Base-by-base conservation (phyloP, 2,797 vertebrate species). In the Syngnathus acus region DNA sequence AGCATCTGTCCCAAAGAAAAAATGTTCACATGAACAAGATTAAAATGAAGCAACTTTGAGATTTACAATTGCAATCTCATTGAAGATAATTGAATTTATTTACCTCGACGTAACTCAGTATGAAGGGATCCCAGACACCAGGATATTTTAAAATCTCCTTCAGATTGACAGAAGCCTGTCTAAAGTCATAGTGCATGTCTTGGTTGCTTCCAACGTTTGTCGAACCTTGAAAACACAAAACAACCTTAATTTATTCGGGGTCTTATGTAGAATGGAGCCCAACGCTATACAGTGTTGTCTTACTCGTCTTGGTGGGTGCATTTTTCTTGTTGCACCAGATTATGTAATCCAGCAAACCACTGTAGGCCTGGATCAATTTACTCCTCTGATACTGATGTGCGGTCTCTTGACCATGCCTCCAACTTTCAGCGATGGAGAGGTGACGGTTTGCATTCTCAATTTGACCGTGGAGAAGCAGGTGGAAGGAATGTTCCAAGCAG, bases 61-160 rank as follows among this genome's bases (percentile, higher is more conserved):
- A 67, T 37, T 17, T 9, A 38, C 26, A 57, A 14, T 37, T 16
- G 8, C 32, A 16, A 26, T 32, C 0, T 26, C 4, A 47, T 6
- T 39, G 19, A 11, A 43, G 17, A 40, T 23, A 48, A 48, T 50
- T 50, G 13, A 47, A 37, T 16, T 55, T n/a, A 57, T 89, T 92
- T 86, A 95, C 95, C 76, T 95, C 91, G 65, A 95, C 83, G 0
- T 94, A 98, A 83, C 91, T 85, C 21, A 92, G 86, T 68, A 98
- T 90, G 67, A 99, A 98, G 14, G 89, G 81, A 71, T 98, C 96
- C 97, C 96, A 99, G 59, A 98, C 77, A 7, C 97, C 97, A 42
- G 97, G 95, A 64, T 74, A 71, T 76, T 85, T 87, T 68, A 97
- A 77, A 70, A 96, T 89, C 7, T 93, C 90, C 69, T 83, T 81